Conservation (phyloP, 2,113 vertebrate genomes). For the Aphelocoma coerulescens region DNA sequence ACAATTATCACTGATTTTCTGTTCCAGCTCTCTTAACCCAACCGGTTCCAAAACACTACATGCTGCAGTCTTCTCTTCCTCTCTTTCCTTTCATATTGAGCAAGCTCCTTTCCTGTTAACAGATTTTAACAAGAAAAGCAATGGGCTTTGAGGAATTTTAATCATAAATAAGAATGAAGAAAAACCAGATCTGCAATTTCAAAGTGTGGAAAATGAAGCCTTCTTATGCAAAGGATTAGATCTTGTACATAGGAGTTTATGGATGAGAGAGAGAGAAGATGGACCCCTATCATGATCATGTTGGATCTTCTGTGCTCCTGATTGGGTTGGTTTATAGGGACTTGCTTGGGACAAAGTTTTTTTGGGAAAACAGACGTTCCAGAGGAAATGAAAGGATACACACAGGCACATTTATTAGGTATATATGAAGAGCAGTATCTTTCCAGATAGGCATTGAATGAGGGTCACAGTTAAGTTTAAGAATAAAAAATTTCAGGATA, state of each 20-base stretch:
- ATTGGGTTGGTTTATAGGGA: neutral
- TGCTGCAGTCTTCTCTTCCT: neutral
- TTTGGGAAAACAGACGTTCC: neutral
- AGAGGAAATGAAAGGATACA: neutral
- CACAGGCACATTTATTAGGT: neutral
- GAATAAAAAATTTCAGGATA: neutral
- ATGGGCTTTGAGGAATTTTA: neutral
- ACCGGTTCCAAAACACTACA: neutral
- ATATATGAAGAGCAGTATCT: neutral
- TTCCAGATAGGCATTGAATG: neutral
- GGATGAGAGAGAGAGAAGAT: neutral
- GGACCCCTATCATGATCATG: neutral
- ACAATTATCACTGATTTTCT: conserved; percentile 1
- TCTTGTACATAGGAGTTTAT: neutral
- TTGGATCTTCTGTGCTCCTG: neutral
- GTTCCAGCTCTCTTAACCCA: neutral
- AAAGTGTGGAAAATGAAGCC: neutral
- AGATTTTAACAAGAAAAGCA: neutral
- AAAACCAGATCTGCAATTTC: neutral
- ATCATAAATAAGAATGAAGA: neutral
- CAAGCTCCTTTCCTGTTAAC: neutral
- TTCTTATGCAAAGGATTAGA: neutral
- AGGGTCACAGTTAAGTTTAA: neutral
- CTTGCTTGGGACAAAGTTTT: neutral
- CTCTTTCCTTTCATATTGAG: neutral